These are phyloP conservation scores for Drosophila aff. DNA, from an alignment of 1,140 invertebrate genomes.

Conservation along the genomic window DNA sequence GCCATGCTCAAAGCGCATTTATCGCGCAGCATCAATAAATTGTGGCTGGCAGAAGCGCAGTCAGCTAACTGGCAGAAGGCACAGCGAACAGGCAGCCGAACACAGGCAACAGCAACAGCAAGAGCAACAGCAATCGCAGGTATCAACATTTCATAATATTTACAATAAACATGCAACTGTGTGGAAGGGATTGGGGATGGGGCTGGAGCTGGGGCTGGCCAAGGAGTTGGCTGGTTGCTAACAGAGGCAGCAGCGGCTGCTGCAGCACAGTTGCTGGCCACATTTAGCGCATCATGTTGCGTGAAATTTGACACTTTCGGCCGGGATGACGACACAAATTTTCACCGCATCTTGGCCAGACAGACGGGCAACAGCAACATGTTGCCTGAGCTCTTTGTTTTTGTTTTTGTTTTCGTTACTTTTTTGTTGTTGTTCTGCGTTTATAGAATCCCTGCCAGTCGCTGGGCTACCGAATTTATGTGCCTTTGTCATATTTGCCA, in stretches of 20 bases:
- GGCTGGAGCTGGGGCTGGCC: neutral
- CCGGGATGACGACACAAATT: conserved; percentile 73
- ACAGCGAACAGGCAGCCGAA: conserved; percentile 39
- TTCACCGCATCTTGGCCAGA: conserved; percentile 57
- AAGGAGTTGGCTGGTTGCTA: conserved; percentile 11
- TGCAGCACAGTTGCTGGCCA: conserved; percentile 64
- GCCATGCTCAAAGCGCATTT: conserved; percentile 74
- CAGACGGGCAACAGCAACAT: conserved; percentile 66
- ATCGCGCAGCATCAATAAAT: conserved; percentile 82
- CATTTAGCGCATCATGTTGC: conserved; percentile 83
- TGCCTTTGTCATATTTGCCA: conserved; percentile 81
- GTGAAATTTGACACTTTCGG: conserved; percentile 82
- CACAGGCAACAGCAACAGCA: conserved; percentile 10
- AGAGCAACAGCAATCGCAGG: conserved; percentile 57
- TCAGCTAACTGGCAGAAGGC: conserved; percentile 10
- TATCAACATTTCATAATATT: conserved; percentile 84
- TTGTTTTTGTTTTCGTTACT: conserved; percentile 27
- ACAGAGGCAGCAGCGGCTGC: conserved; percentile 18
- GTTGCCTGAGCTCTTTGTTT: conserved; percentile 47
- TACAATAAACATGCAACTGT: conserved; percentile 85
- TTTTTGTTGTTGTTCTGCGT: conserved; percentile 41
- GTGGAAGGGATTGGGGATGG: conserved; percentile 19
- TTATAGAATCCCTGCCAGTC: conserved; percentile 38
- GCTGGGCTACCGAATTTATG: conserved; percentile 77
- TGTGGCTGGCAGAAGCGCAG: conserved; percentile 36